A percentile compares a stretch with the other conserved stretches of the same genome.
Conservation (phyloP, 2,888 invertebrate species). For the Nomada lathburiana region DNA sequence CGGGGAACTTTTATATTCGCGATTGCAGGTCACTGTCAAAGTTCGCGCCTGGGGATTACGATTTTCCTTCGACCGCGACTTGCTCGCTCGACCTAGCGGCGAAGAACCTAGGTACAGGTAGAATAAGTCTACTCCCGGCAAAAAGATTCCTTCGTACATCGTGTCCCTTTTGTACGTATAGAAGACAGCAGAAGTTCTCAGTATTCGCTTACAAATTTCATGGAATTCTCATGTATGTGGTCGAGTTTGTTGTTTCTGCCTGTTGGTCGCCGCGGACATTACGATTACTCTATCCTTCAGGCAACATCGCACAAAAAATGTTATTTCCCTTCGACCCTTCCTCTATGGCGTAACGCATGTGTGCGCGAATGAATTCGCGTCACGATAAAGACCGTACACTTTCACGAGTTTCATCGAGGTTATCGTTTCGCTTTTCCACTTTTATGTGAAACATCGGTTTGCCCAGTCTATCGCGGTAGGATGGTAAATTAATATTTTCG, state of each 20-base stretch:
- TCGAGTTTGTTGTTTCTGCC: no score
- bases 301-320: no score
- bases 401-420: no score
- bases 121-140: neutral
- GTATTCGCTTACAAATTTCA: no score
- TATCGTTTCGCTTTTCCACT: neutral
- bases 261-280: no score
- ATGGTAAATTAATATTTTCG: conserved; percentile 24
- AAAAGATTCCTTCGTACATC: neutral
- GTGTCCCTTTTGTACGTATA: neutral
- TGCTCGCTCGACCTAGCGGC: neutral
- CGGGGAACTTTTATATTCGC: conserved; percentile 26
- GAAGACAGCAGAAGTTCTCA: no score
- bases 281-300: no score
- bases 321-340: no score
- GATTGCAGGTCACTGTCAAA: conserved; percentile 45
- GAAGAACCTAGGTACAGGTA: neutral
- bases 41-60: neutral
- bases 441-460: neutral
- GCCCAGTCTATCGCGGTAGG: neutral
- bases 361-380: no score
- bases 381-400: no score
- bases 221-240: no score
- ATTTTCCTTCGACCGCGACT: neutral
- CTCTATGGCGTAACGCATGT: no score